Evolutionary conservation across 2,797 vertebrate genomes (phyloP).

Genomic region (Sebastes aleutianus): DNA sequence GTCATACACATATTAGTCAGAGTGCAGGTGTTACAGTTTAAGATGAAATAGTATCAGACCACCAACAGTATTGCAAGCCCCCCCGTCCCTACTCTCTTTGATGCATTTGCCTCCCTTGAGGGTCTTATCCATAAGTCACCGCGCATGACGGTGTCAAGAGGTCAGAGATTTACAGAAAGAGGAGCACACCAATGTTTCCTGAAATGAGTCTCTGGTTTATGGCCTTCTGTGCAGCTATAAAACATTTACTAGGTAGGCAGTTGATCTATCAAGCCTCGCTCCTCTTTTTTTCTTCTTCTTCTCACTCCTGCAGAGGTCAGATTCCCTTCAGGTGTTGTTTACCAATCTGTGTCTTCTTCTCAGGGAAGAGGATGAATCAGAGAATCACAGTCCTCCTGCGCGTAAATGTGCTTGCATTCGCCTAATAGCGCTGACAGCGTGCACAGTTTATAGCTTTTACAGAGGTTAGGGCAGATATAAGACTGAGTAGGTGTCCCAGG

Average conservation of each 20-base stretch:
- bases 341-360: constrained; percentile 49
- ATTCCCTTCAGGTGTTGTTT: constrained; percentile 66
- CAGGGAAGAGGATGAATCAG: constrained; percentile 35
- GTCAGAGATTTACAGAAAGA: constrained; percentile 67
- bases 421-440: neutral
- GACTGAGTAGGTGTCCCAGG: constrained; percentile 31
- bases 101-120: constrained; percentile 56
- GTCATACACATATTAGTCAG: constrained; percentile 11
- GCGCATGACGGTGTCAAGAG: constrained; percentile 44
- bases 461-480: neutral
- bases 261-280: constrained; percentile 50
- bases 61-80: constrained; percentile 26
- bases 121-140: constrained; percentile 59
- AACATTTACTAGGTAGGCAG: constrained; percentile 59
- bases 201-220: constrained; percentile 63
- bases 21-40: constrained; percentile 35
- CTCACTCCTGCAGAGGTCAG: constrained; percentile 55
- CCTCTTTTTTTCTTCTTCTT: neutral
- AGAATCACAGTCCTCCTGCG: neutral
- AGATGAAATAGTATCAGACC: constrained; percentile 42
- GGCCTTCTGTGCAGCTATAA: constrained; percentile 54
- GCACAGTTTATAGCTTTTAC: neutral
- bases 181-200: constrained; percentile 41
- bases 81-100: constrained; percentile 37
- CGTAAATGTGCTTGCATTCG: constrained; percentile 12